These are phyloP conservation scores for Drosophila pseudoananassae DNA, from an alignment of 1,140 invertebrate genomes.

Conservation along the genomic window DNA sequence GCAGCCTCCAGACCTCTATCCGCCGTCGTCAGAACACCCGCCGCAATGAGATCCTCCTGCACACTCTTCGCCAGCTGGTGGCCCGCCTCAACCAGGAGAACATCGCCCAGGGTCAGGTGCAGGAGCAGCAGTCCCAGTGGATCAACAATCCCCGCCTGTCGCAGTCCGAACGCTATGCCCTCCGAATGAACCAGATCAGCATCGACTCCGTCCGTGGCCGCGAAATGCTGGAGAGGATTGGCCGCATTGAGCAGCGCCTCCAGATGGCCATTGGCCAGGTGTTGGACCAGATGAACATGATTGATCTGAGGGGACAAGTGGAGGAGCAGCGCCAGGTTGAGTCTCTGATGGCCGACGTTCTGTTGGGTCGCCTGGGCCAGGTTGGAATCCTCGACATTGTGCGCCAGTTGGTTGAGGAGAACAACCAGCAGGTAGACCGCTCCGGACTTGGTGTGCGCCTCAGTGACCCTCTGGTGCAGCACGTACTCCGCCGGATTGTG, in stretches of 20 bases:
- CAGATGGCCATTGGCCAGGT: conserved; percentile 29
- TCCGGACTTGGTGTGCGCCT: conserved; percentile 65
- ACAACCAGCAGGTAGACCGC: conserved; percentile 35
- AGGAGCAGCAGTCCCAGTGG: conserved; percentile 5
- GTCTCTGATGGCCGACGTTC: conserved; percentile 43
- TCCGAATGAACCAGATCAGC: conserved; percentile 56
- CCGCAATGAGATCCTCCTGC: conserved; percentile 53
- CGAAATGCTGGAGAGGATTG: conserved; percentile 40
- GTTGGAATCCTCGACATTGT: conserved; percentile 52
- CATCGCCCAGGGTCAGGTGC: conserved; percentile 28
- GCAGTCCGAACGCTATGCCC: conserved; percentile 34
- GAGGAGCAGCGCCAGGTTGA: conserved; percentile 42
- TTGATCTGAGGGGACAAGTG: not conserved
- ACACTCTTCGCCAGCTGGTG: conserved; percentile 62
- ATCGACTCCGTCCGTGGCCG: conserved; percentile 46
- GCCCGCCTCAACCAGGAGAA: conserved; percentile 69
- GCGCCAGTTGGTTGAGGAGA: conserved; percentile 46
- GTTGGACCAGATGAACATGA: conserved; percentile 6
- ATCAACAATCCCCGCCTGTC: conserved; percentile 36
- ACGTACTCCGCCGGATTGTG: conserved; percentile 86
- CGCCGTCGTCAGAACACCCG: conserved; percentile 17
- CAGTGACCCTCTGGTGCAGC: conserved; percentile 87
- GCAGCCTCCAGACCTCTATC: conserved; percentile 33
- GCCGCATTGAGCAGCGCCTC: conserved; percentile 28
- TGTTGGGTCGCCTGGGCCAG: conserved; percentile 56